These are phyloP conservation scores for Stenotaenia linearis DNA, from an alignment of 2,888 invertebrate species.

Conservation along the genomic window DNA sequence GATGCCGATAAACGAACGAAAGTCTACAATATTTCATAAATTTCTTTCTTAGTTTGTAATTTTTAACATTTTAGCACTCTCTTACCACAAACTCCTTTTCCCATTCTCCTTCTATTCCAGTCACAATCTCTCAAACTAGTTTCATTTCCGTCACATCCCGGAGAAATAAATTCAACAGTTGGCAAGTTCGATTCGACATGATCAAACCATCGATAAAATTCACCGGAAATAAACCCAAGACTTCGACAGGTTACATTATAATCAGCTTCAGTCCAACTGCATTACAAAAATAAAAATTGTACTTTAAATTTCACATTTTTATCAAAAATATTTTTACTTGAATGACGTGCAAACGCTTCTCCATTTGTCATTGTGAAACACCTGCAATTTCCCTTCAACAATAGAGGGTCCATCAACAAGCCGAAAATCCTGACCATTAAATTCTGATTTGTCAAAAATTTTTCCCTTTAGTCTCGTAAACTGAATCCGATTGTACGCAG, in stretches of 20 bases:
- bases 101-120: constrained; percentile 72
- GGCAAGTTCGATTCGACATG: constrained; percentile 55
- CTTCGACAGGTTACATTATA: constrained; percentile 89
- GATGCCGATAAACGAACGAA: constrained; percentile 86
- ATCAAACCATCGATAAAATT: constrained; percentile 75
- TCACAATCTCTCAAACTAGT: constrained; percentile 75
- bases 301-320: background rate
- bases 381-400: constrained; percentile 80
- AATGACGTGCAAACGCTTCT: constrained; percentile 61
- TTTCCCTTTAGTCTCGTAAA: background rate
- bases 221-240: constrained; percentile 90
- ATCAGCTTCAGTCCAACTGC: constrained; percentile 89
- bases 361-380: constrained; percentile 83
- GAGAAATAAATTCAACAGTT: constrained; percentile 81
- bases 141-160: constrained; percentile 69
- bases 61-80: background rate
- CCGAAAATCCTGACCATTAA: constrained; percentile 56
- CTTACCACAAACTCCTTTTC: constrained; percentile 82
- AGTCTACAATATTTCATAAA: constrained; percentile 53
- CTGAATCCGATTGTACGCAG: background rate
- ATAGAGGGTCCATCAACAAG: constrained; percentile 91
- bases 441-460: background rate
- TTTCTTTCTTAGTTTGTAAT: background rate
- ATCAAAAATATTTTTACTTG: background rate
- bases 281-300: constrained; percentile 40